Evolutionary conservation across 2,888 invertebrate species (phyloP).

Genomic region (Platynereis dumerilii): DNA sequence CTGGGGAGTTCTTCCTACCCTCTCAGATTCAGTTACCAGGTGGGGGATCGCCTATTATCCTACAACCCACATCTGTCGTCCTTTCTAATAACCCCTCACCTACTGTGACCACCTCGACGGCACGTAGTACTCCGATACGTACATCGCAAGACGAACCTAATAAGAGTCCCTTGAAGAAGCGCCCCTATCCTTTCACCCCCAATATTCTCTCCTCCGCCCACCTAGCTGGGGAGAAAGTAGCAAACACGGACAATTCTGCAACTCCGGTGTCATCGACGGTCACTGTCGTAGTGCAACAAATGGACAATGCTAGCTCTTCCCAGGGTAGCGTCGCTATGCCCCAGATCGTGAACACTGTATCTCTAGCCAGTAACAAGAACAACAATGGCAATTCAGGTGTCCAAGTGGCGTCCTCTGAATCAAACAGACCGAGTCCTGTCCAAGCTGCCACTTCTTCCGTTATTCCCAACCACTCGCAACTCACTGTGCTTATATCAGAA

Average conservation of each 20-base stretch:
- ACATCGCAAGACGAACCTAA: constrained; percentile 7
- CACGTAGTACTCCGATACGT: background rate
- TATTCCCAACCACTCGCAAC: background rate
- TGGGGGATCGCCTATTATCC: constrained; percentile 2
- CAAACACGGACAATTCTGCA: constrained; percentile 25
- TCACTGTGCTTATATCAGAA: constrained; percentile 14
- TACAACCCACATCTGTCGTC: constrained; percentile 21
- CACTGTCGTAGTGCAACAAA: constrained; percentile 19
- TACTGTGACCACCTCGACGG: background rate
- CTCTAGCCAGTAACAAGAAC: background rate
- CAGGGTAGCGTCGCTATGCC: background rate
- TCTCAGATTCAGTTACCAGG: background rate
- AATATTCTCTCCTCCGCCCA: background rate
- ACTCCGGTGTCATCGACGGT: constrained; percentile 15
- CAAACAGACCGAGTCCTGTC: background rate
- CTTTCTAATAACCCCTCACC: constrained; percentile 10
- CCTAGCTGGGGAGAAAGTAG: background rate
- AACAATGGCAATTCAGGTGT: background rate
- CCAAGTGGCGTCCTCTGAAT: background rate
- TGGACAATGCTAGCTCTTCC: constrained; percentile 15
- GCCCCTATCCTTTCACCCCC: constrained; percentile 46
- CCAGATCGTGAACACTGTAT: background rate
- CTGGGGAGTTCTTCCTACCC: constrained; percentile 6
- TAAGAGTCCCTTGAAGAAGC: constrained; percentile 58
- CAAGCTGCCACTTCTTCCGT: background rate